A percentile compares a stretch with the other conserved stretches of the same genome.
These are phyloP conservation scores for Strix occidentalis DNA, from an alignment of 2,797 vertebrate genomes.

Conservation along the genomic window DNA sequence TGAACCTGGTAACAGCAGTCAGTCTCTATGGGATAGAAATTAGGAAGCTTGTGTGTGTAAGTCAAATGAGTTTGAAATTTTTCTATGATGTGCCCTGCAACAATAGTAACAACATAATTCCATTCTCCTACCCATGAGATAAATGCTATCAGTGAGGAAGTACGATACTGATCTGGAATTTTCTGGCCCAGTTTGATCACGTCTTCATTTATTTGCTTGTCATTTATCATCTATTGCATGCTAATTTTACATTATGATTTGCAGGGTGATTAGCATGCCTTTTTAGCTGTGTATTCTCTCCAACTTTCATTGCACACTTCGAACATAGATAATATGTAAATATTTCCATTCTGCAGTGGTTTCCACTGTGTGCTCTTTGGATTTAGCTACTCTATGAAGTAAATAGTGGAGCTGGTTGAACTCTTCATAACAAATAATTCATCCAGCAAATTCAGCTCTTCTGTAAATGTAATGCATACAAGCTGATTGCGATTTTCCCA, in stretches of 20 bases:
- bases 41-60: neutral
- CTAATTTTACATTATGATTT: constrained; percentile 53
- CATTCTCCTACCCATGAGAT: neutral
- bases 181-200: constrained; percentile 17
- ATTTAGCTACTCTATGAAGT: constrained; percentile 49
- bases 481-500: constrained; percentile 15
- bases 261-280: constrained; percentile 37
- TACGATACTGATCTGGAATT: neutral
- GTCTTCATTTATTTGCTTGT: constrained; percentile 17
- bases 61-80: neutral
- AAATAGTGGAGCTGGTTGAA: constrained; percentile 46
- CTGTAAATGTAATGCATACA: constrained; percentile 38
- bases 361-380: constrained; percentile 55
- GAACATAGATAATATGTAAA: constrained; percentile 57
- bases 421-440: constrained; percentile 45
- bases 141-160: neutral
- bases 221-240: neutral
- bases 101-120: neutral
- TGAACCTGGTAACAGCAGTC: neutral
- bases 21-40: neutral
- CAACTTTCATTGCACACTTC: constrained; percentile 21
- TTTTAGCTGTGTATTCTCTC: constrained; percentile 34
- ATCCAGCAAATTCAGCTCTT: constrained; percentile 47
- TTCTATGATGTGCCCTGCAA: neutral
- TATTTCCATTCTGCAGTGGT: constrained; percentile 47